phyloP scores from a whole-genome alignment of 2,888 invertebrate genomes.

The Cephonodes hylas region DNA sequence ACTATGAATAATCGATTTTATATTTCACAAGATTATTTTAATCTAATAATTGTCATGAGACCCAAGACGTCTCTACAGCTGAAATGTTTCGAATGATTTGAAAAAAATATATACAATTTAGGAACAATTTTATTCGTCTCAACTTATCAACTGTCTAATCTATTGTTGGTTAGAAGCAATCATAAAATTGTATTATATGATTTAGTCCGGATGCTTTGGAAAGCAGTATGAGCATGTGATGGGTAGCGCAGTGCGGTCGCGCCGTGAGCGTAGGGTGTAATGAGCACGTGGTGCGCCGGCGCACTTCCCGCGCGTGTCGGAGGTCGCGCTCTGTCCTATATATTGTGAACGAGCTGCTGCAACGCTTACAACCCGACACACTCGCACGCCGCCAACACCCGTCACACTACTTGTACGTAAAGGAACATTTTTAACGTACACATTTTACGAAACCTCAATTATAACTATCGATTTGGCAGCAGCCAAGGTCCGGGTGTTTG shows the following conservation, averaged over 20 bases:
- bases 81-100: too few species aligned
- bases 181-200: too few species aligned
- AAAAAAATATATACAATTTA: too few species aligned
- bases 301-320: constrained; percentile 61
- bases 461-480: constrained; percentile 38
- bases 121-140: too few species aligned
- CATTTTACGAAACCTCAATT: constrained; percentile 33
- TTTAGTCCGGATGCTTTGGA: too few species aligned
- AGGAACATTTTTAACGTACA: constrained; percentile 44
- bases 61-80: too few species aligned
- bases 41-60: too few species aligned
- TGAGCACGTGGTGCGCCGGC: constrained; percentile 37
- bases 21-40: too few species aligned
- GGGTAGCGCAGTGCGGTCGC: neutral
- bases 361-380: constrained; percentile 66
- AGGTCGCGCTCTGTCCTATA: constrained; percentile 76
- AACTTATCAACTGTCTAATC: too few species aligned
- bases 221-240: neutral
- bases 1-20: too few species aligned
- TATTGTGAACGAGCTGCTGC: constrained; percentile 62
- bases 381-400: constrained; percentile 66
- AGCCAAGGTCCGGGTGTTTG: constrained; percentile 48
- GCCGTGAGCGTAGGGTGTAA: constrained; percentile 14
- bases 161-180: neutral
- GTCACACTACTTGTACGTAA: constrained; percentile 60